These are phyloP conservation scores for Hypolimnas misippus DNA, from an alignment of 2,888 invertebrate genomes.

Conservation along the genomic window DNA sequence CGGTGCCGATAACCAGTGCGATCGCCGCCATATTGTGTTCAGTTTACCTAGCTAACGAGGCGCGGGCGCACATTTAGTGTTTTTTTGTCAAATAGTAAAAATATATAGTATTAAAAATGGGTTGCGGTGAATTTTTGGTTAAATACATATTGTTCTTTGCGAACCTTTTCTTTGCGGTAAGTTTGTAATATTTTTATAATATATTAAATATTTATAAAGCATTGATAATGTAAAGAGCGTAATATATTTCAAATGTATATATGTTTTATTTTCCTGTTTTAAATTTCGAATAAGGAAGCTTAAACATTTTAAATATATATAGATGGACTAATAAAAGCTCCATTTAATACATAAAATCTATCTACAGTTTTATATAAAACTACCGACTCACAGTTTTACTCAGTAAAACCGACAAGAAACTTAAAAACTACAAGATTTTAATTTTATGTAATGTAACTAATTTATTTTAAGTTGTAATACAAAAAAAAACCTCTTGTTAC, in stretches of 20 bases:
- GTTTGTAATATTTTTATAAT: constrained; percentile 58
- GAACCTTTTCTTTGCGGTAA: constrained; percentile 90
- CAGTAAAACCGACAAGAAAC: too few species aligned
- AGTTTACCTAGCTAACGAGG: constrained; percentile 36
- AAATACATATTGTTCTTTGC: constrained; percentile 91
- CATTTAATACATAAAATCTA: too few species aligned
- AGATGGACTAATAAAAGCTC: too few species aligned
- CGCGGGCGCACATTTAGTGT: constrained; percentile 31
- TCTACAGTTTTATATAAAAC: too few species aligned
- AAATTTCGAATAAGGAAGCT: too few species aligned
- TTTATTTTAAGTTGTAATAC: too few species aligned
- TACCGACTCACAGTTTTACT: too few species aligned
- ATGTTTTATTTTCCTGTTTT: background rate
- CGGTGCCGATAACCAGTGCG: constrained; percentile 2
- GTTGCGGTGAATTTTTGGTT: constrained; percentile 88
- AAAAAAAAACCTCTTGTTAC: too few species aligned
- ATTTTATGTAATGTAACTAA: too few species aligned
- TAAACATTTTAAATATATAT: too few species aligned
- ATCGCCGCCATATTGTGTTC: constrained; percentile 29
- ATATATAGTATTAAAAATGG: constrained; percentile 72
- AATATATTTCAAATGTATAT: background rate
- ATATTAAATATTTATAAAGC: background rate
- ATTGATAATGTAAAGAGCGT: background rate
- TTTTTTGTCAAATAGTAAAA: constrained; percentile 17
- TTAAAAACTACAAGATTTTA: too few species aligned